Percentiles rank a stretch among this genome's conserved stretches.
These are phyloP conservation scores for Yasuhikotakia modesta DNA, from an alignment of 2,797 vertebrate species.

Conservation along the genomic window DNA sequence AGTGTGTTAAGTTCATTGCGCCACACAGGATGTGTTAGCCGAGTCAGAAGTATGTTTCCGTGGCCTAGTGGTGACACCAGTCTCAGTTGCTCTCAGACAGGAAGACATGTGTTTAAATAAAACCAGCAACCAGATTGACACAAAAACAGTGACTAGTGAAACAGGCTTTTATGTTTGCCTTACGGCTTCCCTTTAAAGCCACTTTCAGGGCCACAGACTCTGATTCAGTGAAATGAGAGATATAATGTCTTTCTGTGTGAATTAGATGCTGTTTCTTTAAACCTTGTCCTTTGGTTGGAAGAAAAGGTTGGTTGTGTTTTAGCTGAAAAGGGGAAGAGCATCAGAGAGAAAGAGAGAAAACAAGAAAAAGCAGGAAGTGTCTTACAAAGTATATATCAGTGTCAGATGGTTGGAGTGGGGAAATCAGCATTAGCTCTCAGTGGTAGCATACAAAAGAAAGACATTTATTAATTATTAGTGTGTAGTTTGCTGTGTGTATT, in stretches of 20 bases:
- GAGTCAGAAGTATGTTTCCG: slow-evolving; percentile 43
- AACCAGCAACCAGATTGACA: slow-evolving; percentile 14
- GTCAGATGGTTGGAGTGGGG: slow-evolving; percentile 49
- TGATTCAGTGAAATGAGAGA: slow-evolving; percentile 28
- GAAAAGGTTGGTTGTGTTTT: slow-evolving; percentile 56
- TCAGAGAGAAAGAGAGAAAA: slow-evolving; percentile 1
- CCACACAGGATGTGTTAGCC: slow-evolving; percentile 47
- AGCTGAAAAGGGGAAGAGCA: slow-evolving; percentile 55
- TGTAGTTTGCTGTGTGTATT: slow-evolving; percentile 14
- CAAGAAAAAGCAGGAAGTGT: slow-evolving; percentile 62
- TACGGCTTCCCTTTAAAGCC: slow-evolving; percentile 21
- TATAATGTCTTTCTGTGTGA: slow-evolving; percentile 49
- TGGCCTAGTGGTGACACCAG: slow-evolving; percentile 40
- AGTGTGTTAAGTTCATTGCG: not conserved
- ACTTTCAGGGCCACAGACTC: slow-evolving; percentile 6
- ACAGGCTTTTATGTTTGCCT: slow-evolving; percentile 16
- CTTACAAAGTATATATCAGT: slow-evolving; percentile 47
- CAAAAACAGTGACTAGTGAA: not conserved
- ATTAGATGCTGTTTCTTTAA: slow-evolving; percentile 52
- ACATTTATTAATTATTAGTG: slow-evolving; percentile 52
- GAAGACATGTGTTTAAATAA: slow-evolving; percentile 16
- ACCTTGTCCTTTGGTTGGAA: slow-evolving; percentile 39
- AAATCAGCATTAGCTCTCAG: slow-evolving; percentile 59
- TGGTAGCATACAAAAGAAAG: slow-evolving; percentile 55
- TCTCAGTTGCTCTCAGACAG: slow-evolving; percentile 24